Evolutionary conservation across 2,797 vertebrate species (phyloP), one percentile per base, ranked within the genome.

Genomic region (Acomys russatus): DNA sequence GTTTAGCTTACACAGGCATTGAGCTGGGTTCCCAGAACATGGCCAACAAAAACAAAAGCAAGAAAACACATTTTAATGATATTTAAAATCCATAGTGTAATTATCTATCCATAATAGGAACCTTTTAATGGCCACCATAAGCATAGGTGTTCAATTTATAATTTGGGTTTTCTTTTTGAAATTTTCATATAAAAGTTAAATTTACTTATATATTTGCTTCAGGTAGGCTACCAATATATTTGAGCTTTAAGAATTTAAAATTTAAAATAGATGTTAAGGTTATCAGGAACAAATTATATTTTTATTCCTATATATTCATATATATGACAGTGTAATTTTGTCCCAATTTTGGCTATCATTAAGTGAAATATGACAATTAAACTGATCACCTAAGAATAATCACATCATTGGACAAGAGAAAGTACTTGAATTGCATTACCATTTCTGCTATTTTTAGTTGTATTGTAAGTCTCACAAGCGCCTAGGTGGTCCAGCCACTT

Each of bases 121-220:
- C 0, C 3, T 90, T 95, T 86, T 90, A 80, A 90, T 87, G 28
- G 18, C 23, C 49, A 85, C 12, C 61, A 30, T 61, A 91, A 91
- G 4, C 54, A 59, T 14, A 1, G 9, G 25, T 77, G 6, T 90
- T 38, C 12, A 70, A 61, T 51, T 94, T 93, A 59, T 78, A 87
- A 88, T 89, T 86, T 96, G 56, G 68, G 70, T 92, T 88, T 88
- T 97, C 49, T 70, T 76, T 93, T 88, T 88, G 49, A 92, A 35
- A n/a, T 11, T 82, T 3, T 88, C 11, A n/a, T 87, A 0, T 85
- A 88, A 70, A 70, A 85, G 23, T 80, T 94, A 63, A 94, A 91
- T 51, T 89, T 96, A 79, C 85, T 83, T 84, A 91, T 5, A 38
- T 74, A 1, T 38, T 59, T 97, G 49, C 35, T 85, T 15, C 22